Conservation (phyloP, 2,797 vertebrate genomes). For the Anolis apletophallus region DNA sequence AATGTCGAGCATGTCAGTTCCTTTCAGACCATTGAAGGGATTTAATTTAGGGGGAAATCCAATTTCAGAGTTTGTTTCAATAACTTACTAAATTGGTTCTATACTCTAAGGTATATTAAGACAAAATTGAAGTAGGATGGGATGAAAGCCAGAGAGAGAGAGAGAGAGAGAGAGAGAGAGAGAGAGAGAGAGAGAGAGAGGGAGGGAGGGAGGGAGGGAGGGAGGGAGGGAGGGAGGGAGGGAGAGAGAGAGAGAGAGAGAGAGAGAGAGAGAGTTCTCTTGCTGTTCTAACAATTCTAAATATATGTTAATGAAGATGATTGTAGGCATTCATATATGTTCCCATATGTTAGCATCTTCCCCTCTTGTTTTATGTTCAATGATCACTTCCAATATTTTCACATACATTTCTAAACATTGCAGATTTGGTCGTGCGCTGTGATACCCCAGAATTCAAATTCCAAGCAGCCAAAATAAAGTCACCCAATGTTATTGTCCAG, state of each 20-base stretch:
- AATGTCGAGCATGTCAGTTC: neutral
- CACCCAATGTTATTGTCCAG: neutral
- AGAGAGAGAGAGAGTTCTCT: conserved; percentile 7
- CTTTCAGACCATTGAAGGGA: neutral
- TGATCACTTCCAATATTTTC: too few relatives aligned
- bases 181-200: conserved; percentile 6
- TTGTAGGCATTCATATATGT: neutral
- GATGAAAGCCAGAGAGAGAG: conserved; percentile 11
- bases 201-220: too few relatives aligned
- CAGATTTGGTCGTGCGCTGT: too few relatives aligned
- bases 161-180: conserved; percentile 13
- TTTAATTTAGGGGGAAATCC: neutral
- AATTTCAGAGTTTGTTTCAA: conserved; percentile 18
- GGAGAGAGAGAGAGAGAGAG: conserved; percentile 17
- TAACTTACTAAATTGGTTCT: conserved; percentile 27
- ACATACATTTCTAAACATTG: neutral
- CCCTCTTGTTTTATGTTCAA: neutral
- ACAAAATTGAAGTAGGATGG: conserved; percentile 13
- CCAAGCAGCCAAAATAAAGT: neutral
- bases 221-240: conserved; percentile 22
- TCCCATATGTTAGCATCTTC: neutral
- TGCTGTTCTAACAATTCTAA: conserved; percentile 4
- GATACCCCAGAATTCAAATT: neutral
- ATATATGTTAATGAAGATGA: neutral
- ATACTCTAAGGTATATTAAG: conserved; percentile 13